A percentile compares a stretch with the other conserved stretches of the same genome.
These are phyloP conservation scores for Lasius platythorax DNA, from an alignment of 2,888 invertebrate species.

Conservation along the genomic window DNA sequence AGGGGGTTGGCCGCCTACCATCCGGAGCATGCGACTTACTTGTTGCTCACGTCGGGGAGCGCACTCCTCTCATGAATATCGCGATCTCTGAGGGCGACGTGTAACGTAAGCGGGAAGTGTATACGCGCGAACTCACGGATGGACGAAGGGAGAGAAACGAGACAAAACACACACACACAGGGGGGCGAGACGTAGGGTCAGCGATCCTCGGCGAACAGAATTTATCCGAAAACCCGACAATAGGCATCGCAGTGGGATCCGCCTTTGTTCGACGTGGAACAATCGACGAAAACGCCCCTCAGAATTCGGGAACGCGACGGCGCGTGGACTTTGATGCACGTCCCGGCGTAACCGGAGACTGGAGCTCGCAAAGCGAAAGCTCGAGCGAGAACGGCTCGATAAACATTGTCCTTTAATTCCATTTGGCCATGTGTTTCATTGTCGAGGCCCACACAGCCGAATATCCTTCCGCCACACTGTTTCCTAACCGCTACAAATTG, in stretches of 20 bases:
- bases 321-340: conserved; percentile 51
- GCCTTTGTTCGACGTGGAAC: conserved; percentile 71
- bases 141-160: conserved; percentile 14
- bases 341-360: conserved; percentile 26
- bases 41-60: conserved; percentile 66
- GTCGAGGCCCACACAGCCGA: not conserved
- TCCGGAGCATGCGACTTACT: conserved; percentile 64
- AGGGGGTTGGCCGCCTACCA: conserved; percentile 46
- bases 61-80: conserved; percentile 63
- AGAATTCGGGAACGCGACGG: conserved; percentile 66
- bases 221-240: conserved; percentile 73
- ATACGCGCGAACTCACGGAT: not conserved
- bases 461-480: conserved; percentile 28
- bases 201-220: conserved; percentile 64
- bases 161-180: not conserved
- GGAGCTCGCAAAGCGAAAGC: conserved; percentile 13
- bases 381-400: conserved; percentile 25
- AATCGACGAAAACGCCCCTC: conserved; percentile 71
- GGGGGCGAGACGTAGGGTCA: conserved; percentile 48
- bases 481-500: conserved; percentile 5
- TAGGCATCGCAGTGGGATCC: conserved; percentile 61
- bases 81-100: conserved; percentile 51
- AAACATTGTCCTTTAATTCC: conserved; percentile 51
- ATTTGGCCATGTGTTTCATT: not conserved
- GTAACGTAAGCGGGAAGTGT: conserved; percentile 21